phyloP scores from a whole-genome alignment of 2,888 invertebrate species.

The Pammene aurita region DNA sequence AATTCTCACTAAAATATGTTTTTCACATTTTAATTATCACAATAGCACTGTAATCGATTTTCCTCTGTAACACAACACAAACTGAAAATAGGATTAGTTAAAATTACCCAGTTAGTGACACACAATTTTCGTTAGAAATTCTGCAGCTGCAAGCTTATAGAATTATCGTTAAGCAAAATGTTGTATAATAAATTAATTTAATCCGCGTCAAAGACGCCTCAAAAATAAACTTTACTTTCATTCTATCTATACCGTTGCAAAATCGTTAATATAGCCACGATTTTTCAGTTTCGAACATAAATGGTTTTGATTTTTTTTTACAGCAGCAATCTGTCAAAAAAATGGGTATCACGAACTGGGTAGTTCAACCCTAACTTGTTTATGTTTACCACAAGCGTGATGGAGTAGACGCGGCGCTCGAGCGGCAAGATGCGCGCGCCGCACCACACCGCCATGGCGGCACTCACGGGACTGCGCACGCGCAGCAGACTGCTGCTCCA shows the following conservation, averaged over 20 bases:
- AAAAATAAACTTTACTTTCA: neutral
- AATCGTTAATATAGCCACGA: too few relatives aligned
- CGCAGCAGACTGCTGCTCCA: conserved; percentile 48
- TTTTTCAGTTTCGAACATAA: too few relatives aligned
- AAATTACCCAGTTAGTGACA: neutral
- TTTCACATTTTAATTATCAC: neutral
- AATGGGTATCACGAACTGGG: too few relatives aligned
- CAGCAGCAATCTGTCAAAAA: too few relatives aligned
- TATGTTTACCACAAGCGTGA: conserved; percentile 70
- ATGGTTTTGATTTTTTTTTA: too few relatives aligned
- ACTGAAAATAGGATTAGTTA: too few relatives aligned
- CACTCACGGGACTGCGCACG: conserved; percentile 48
- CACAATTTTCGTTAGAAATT: neutral
- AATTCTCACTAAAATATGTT: conserved; percentile 1
- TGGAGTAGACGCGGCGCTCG: conserved; percentile 76
- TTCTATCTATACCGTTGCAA: too few relatives aligned
- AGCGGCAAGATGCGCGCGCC: conserved; percentile 79
- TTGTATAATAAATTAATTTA: neutral
- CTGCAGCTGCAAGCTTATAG: too few relatives aligned
- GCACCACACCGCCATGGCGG: conserved; percentile 82
- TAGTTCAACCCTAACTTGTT: too few relatives aligned
- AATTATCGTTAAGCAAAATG: too few relatives aligned
- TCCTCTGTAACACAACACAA: neutral
- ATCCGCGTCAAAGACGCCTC: neutral
- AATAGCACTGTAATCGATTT: neutral